These are phyloP conservation scores for Apodemus sylvaticus DNA, from an alignment of 2,113 vertebrate genomes.

Conservation along the genomic window DNA sequence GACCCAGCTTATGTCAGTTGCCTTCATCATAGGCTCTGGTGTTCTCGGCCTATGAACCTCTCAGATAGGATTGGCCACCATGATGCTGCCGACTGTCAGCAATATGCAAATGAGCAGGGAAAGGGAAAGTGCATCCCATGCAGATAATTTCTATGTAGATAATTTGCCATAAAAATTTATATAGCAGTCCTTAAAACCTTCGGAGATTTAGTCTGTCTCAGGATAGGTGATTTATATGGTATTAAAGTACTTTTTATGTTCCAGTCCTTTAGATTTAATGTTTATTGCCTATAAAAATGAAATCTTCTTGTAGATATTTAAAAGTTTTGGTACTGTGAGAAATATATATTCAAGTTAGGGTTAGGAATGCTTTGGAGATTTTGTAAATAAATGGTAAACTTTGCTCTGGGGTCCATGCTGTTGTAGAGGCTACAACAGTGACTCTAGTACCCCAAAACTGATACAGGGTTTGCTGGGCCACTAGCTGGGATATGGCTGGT, in stretches of 20 bases:
- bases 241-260: slow-evolving; percentile 91
- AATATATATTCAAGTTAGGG: slow-evolving; percentile 85
- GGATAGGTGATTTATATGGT: slow-evolving; percentile 89
- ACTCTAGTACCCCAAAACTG: neutral
- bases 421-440: neutral
- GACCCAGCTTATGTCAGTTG: neutral
- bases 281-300: slow-evolving; percentile 92
- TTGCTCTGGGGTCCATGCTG: slow-evolving; percentile 1
- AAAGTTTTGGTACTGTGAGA: slow-evolving; percentile 87
- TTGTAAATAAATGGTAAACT: slow-evolving; percentile 83
- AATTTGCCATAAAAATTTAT: slow-evolving; percentile 92
- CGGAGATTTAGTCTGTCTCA: slow-evolving; percentile 89
- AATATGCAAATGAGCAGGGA: slow-evolving; percentile 86
- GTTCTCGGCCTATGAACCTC: slow-evolving; percentile 46
- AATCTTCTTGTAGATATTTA: slow-evolving; percentile 91
- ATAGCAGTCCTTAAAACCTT: slow-evolving; percentile 88
- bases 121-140: slow-evolving; percentile 87
- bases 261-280: slow-evolving; percentile 92
- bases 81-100: slow-evolving; percentile 85
- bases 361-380: slow-evolving; percentile 81
- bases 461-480: neutral
- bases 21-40: fast-evolving
- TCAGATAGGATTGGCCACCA: slow-evolving; percentile 72
- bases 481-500: neutral
- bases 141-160: slow-evolving; percentile 90